phyloP scores from a whole-genome alignment of 2,888 invertebrate genomes.

The Pyrrhia umbra region DNA sequence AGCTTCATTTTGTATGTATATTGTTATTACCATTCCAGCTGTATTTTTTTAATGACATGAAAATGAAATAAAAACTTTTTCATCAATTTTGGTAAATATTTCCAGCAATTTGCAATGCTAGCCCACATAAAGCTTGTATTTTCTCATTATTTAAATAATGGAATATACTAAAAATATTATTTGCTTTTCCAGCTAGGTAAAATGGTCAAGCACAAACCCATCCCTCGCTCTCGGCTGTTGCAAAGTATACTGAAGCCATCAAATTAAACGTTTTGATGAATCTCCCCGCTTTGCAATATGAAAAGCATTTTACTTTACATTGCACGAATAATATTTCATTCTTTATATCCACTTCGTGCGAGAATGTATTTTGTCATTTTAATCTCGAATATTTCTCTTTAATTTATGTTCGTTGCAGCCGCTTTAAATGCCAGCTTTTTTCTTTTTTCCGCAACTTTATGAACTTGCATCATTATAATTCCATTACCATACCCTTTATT shows the following conservation, averaged over 20 bases:
- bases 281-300: constrained; percentile 40
- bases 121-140: too few species aligned
- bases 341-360: constrained; percentile 38
- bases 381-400: constrained; percentile 50
- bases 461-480: not conserved
- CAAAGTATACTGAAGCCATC: constrained; percentile 14
- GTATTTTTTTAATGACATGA: too few species aligned
- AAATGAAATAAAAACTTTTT: too few species aligned
- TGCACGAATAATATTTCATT: constrained; percentile 54
- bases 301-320: constrained; percentile 46
- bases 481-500: not conserved
- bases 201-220: constrained; percentile 7
- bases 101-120: too few species aligned
- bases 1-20: too few species aligned
- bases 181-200: not conserved
- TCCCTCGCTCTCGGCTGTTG: constrained; percentile 1
- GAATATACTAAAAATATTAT: not conserved
- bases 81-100: too few species aligned
- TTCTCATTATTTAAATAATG: not conserved
- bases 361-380: constrained; percentile 48
- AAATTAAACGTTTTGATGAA: constrained; percentile 54
- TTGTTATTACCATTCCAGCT: too few species aligned
- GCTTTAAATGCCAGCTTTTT: constrained; percentile 17
- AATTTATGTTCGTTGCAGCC: constrained; percentile 18
- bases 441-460: not conserved